These are phyloP conservation scores for Gymnogyps californianus DNA, from an alignment of 2,113 vertebrate species.

Conservation along the genomic window DNA sequence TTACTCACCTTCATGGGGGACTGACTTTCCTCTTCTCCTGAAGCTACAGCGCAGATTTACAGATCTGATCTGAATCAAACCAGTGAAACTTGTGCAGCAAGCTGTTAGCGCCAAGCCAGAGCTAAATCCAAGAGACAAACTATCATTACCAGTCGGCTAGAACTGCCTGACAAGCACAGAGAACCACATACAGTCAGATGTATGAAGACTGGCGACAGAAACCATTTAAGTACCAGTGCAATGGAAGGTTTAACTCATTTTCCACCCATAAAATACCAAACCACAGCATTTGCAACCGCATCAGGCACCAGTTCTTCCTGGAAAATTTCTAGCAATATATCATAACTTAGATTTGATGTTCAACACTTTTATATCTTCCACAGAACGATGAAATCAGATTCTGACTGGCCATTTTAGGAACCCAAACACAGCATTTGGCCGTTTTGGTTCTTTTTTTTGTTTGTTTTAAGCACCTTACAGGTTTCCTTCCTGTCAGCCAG, in stretches of 20 bases:
- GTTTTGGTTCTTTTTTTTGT: not conserved
- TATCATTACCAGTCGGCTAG: not conserved
- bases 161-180: not conserved
- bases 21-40: not conserved
- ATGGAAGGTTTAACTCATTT: conserved; percentile 2
- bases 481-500: not conserved
- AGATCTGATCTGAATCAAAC: not conserved
- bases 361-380: rapidly evolving
- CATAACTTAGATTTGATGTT: not conserved
- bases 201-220: not conserved
- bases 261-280: not conserved
- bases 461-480: not conserved
- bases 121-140: not conserved
- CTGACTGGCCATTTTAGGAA: not conserved
- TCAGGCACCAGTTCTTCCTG: not conserved
- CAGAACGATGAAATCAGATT: not conserved
- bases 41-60: not conserved
- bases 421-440: not conserved
- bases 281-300: not conserved
- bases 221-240: not conserved
- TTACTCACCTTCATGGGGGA: not conserved
- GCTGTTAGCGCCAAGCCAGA: not conserved
- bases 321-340: not conserved
- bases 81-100: not conserved
- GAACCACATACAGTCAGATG: not conserved